A percentile compares a stretch with the other conserved stretches of the same genome.
Evolutionary conservation across 2,797 vertebrate species (phyloP).

Genomic region (Chaunax sp.): DNA sequence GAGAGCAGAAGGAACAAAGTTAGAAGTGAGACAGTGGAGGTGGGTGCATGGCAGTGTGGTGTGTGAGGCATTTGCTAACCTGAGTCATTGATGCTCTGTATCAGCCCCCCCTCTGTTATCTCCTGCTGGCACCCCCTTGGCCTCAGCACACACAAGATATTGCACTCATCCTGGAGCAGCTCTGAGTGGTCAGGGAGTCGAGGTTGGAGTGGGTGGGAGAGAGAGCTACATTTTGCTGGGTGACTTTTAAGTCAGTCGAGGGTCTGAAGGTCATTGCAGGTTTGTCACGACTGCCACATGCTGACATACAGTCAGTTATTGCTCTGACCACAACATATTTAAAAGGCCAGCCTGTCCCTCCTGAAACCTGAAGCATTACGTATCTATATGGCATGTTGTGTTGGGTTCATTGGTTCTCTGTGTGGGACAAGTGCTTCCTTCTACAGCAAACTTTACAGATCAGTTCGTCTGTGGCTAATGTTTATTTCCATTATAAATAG

Average conservation of each 20-base stretch:
- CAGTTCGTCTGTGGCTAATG: too few relatives aligned
- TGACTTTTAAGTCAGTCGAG: not conserved
- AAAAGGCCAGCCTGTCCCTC: not conserved
- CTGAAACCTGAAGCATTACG: not conserved
- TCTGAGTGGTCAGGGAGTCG: not conserved
- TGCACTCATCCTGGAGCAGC: slow-evolving; percentile 15
- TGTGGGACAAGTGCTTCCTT: not conserved
- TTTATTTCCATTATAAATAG: too few relatives aligned
- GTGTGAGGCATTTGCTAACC: not conserved
- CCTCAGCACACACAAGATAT: slow-evolving; percentile 15
- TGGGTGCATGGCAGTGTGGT: slow-evolving; percentile 7
- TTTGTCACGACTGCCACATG: not conserved
- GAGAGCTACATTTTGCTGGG: not conserved
- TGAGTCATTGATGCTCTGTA: slow-evolving; percentile 14
- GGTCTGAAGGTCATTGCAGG: not conserved
- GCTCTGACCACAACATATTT: not conserved
- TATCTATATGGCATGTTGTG: not conserved
- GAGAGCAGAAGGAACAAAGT: slow-evolving; percentile 4
- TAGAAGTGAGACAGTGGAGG: slow-evolving; percentile 7
- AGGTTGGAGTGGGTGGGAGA: not conserved
- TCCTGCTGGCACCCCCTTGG: not conserved
- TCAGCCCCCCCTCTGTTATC: not conserved
- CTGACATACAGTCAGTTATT: not conserved
- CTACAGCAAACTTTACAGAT: not conserved
- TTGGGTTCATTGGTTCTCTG: not conserved